Percentiles rank a stretch among this genome's conserved stretches.
phyloP scores from a whole-genome alignment of 2,888 invertebrate genomes.

The Drosophila anomalipes region DNA sequence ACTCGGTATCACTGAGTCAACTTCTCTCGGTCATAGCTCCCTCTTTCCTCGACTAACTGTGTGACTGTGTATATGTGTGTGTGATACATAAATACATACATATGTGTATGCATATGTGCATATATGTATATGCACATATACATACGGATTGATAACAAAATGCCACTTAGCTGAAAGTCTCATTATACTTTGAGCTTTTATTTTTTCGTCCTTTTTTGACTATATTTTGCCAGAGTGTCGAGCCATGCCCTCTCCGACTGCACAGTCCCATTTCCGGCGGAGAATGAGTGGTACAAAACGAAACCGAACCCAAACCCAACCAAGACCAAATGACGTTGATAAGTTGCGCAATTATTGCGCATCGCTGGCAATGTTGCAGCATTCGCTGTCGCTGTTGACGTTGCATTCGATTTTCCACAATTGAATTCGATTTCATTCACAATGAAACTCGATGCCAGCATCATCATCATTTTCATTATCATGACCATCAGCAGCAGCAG shows the following conservation, averaged over 20 bases:
- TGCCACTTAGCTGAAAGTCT: constrained; percentile 38
- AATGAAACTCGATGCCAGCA: constrained; percentile 56
- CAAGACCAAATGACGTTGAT: constrained; percentile 60
- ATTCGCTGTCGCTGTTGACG: constrained; percentile 25
- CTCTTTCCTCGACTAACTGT: not conserved
- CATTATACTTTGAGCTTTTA: constrained; percentile 34
- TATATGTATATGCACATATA: not conserved
- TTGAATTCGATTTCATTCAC: constrained; percentile 65
- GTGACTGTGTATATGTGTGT: not conserved
- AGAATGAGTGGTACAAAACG: not conserved
- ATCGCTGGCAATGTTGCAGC: constrained; percentile 39
- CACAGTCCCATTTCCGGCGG: constrained; percentile 1
- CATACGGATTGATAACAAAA: constrained; percentile 39
- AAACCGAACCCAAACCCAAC: not conserved
- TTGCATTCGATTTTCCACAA: constrained; percentile 59
- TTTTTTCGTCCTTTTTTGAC: constrained; percentile 3
- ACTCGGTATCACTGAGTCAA: not conserved
- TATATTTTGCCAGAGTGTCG: constrained; percentile 23
- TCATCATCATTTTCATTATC: constrained; percentile 50
- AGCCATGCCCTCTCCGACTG: not conserved
- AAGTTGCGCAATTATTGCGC: constrained; percentile 68
- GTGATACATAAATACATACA: not conserved
- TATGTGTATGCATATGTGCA: not conserved
- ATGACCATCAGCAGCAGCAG: constrained; percentile 49
- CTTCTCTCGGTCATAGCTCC: not conserved